Evolutionary conservation across 2,888 invertebrate species (phyloP), one percentile per base, ranked within the genome.

Genomic region (Rhodophaea formosa): DNA sequence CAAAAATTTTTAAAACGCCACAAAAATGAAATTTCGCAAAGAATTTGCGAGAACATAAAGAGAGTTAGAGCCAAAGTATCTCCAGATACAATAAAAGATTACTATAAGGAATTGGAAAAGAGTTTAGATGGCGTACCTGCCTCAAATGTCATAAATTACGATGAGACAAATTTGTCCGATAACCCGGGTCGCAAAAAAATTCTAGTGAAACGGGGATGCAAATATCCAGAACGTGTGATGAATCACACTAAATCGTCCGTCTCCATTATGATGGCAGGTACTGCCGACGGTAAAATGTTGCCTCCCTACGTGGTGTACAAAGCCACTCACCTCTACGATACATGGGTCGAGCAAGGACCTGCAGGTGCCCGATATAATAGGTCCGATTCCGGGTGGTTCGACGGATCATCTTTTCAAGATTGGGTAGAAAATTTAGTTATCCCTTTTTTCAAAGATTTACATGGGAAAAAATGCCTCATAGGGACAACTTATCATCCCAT

Each of bases 361-460:
- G 10, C 42, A 5, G 42, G 72, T 55, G 46, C 73, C 47, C 53
- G 77, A 10, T 87, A 79, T 60, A 83, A 81, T 61, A 56, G 79
- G 3, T 68, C 75, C 3, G 64, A 69, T 59, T 72, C 70, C 51
- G 86, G 79, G 7, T 80, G 78, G 79, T 74, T 80, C 59, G 78
- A 77, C 59, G 43, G 57, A 6, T 57, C 16, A 6, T 66, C 62
- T 53, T 80, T 80, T 66, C 66, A 74, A 58, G 71, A 79, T 52
- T 78, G 73, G 72, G 68, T 79, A 42, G 53, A 64, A 56, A 62
- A 55, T 46, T 58, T 59, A 12, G 49, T 61, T 8, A n/a, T 64
- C 32, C 62, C 60, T 8, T 56, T 29, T 53, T 59, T 68, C 17
- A 64, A 66, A 52, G 57, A 64, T 29, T 57, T 57, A 46, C 47